phyloP scores from a whole-genome alignment of 2,113 vertebrate genomes.

The Argyrosomus japonicus region DNA sequence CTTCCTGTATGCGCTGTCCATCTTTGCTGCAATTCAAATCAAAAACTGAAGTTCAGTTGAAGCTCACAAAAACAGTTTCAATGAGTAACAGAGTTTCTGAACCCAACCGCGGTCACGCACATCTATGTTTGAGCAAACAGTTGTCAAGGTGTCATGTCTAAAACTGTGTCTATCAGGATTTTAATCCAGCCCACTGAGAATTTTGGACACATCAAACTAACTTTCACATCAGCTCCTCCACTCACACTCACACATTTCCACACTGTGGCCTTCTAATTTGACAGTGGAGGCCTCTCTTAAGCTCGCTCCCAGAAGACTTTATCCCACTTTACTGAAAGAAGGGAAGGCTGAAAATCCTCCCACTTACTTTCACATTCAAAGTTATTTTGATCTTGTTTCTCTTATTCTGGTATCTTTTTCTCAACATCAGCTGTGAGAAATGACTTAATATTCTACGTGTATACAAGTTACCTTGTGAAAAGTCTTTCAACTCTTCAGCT shows the following conservation, averaged over 20 bases:
- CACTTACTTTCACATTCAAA: slow-evolving; percentile 17
- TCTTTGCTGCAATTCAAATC: slow-evolving; percentile 10
- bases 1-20: slow-evolving; percentile 41
- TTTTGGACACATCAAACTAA: slow-evolving; percentile 1
- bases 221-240: slow-evolving; percentile 25
- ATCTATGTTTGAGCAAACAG: neutral
- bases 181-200: slow-evolving; percentile 19
- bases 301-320: slow-evolving; percentile 39
- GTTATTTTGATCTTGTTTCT: slow-evolving; percentile 17
- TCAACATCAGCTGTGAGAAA: neutral
- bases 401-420: slow-evolving; percentile 16
- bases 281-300: slow-evolving; percentile 35
- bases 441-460: neutral
- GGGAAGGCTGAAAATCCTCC: slow-evolving; percentile 9
- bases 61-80: neutral
- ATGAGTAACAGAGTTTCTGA: neutral
- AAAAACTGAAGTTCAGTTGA: slow-evolving; percentile 14
- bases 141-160: neutral
- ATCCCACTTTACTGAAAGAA: slow-evolving; percentile 23
- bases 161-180: slow-evolving; percentile 3
- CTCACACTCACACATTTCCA: slow-evolving; percentile 25
- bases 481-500: neutral
- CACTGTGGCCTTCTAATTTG: slow-evolving; percentile 36
- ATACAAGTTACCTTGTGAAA: neutral
- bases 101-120: neutral